Evolutionary conservation across 2,888 invertebrate genomes (phyloP), one percentile per base, ranked within the genome.

Genomic region (Rhorus exstirpatorius): DNA sequence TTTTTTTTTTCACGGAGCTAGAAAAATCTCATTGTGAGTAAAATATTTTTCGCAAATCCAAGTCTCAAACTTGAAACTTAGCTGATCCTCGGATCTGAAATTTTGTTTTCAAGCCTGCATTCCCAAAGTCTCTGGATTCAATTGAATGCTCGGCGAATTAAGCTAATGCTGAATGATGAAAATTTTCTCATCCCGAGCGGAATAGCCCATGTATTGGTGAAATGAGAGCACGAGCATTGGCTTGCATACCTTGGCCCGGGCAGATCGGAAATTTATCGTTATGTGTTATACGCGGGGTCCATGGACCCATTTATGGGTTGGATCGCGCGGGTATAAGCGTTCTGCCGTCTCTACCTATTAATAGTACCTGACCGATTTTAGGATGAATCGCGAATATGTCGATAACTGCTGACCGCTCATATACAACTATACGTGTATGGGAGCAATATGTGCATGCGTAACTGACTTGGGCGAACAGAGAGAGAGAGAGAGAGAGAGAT

Each of bases 191-290:
- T 19, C 8, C 3, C n/a, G 38, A 46, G 41, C 19, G 31, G n/a
- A 58, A 46, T 58, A 58, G 4, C 71, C 46, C 38, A 51, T 51
- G 24, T 60, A 58, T 63, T 44, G 53, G 19, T 31, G 41, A 74
- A 61, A 51, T 51, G 63, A 44, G 63, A 41, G 53, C 63, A 53
- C 31, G 53, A 51, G 14, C 31, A 41, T 19, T 55, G 65, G 58
- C 58, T 65, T 14, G 65, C 19, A 46, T 58, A 60, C 79, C 58
- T 55, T 74, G 79, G 67, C 58, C 60, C 60, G 51, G 79, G 67
- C 67, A 79, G 74, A 74, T 79, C 49, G 61, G 74, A 74, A 72
- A 79, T 79, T 79, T 79, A 74, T 79, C 60, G 67, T 51, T 61
- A 67, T 67, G 79, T 74, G 65, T 49, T 74, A 79, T 38, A 38